A percentile compares a stretch with the other conserved stretches of the same genome.
Evolutionary conservation across 2,888 invertebrate species (phyloP).

Genomic region (Erebia aethiops): DNA sequence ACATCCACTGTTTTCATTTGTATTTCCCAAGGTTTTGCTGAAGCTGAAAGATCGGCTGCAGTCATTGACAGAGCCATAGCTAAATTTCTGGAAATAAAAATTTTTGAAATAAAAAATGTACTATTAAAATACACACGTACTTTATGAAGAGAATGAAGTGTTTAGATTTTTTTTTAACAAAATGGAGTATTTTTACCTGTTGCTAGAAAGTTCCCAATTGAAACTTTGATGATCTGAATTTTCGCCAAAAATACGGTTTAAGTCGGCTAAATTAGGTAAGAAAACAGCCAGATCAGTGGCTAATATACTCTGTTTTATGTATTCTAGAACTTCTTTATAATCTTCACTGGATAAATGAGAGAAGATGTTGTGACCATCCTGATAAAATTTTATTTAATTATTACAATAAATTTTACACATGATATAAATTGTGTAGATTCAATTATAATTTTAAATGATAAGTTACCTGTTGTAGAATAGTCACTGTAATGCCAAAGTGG

Average conservation of each 20-base stretch:
- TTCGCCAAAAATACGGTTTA: constrained; percentile 78
- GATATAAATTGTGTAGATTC: neutral
- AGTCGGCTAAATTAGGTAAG: constrained; percentile 87
- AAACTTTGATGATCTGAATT: constrained; percentile 79
- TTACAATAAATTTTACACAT: neutral
- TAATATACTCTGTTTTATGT: constrained; percentile 91
- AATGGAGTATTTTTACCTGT: constrained; percentile 64
- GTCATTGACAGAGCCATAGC: constrained; percentile 92
- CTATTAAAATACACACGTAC: neutral
- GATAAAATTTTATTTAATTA: constrained; percentile 48
- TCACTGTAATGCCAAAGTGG: constrained; percentile 94
- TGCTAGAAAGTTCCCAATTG: constrained; percentile 85
- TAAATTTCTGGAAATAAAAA: constrained; percentile 71
- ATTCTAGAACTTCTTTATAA: constrained; percentile 89
- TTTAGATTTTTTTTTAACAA: too few species aligned
- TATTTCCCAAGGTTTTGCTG: constrained; percentile 92
- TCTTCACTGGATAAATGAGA: constrained; percentile 87
- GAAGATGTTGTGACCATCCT: constrained; percentile 95
- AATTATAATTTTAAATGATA: neutral
- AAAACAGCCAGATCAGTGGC: constrained; percentile 93
- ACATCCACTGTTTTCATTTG: constrained; percentile 91
- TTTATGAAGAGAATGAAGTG: neutral
- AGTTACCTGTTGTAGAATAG: constrained; percentile 90
- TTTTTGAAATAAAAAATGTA: too few species aligned
- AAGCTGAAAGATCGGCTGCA: constrained; percentile 91